Base-by-base conservation (phyloP, 2,113 vertebrate species). In the Mus spicilegus region DNA sequence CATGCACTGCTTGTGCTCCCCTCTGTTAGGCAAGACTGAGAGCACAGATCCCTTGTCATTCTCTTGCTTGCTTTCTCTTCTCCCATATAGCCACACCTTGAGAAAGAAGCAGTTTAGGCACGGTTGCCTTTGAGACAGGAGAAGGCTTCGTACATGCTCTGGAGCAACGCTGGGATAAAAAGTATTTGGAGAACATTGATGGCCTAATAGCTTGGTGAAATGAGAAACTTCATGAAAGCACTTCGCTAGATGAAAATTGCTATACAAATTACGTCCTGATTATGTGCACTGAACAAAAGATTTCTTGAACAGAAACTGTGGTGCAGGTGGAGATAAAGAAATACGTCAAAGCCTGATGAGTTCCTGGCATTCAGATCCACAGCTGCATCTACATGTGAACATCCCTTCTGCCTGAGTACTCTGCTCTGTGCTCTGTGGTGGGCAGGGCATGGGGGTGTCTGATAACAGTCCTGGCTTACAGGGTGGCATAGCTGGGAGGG, bases 191-290 rank as follows among this genome's bases (percentile, higher is more conserved):
- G 58, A 96, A 93, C 26, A 6, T 24, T 87, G 69, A 30, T 82
- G 81, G 82, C 82, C 87, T 91, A 42, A 89, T 42, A 69, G 26
- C 73, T 36, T 89, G 36, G 72, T 91, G 76, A 87, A 75, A 94
- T 56, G 91, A 72, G n/a, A 82, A 19, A 67, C 72, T 87, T 96
- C 16, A 4, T 84, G 69, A 77, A 56, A 93, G 84, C 82, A 39
- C 49, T 91, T 73, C 87, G 26, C 89, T 69, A 70, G 16, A 76
- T 80, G 17, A 69, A 85, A 90, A 87, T 81, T 87, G 56, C 65
- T 42, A 3, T 54, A 46, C 75, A 56, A 80, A 87, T 78, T 65
- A 61, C 42, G 17, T 76, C 78, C 70, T 65, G 92, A 90, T 87
- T 77, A 46, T 67, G 51, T 39, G 36, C 22, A 6, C 24, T 1